Conservation (phyloP, 2,113 vertebrate species). For the Hoplias malabaricus region DNA sequence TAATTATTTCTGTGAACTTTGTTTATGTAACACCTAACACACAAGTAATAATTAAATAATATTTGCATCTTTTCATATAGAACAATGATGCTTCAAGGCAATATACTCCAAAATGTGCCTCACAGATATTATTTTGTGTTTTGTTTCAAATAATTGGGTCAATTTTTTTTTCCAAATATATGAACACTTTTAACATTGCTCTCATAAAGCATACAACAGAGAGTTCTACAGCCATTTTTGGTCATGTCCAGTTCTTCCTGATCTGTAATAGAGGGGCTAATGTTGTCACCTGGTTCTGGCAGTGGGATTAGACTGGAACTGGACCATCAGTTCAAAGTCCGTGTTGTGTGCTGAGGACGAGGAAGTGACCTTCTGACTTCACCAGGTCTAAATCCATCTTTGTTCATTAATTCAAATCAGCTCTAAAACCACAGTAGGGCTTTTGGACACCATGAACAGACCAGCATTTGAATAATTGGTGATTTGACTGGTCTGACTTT, state of each 20-base stretch:
- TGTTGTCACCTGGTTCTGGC: background rate
- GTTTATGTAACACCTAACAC: too few relatives aligned
- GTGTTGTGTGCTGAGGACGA: slow-evolving; percentile 25
- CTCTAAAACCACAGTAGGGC: slow-evolving; percentile 22
- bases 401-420: slow-evolving; percentile 56
- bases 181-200: background rate
- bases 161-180: too few relatives aligned
- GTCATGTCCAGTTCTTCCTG: background rate
- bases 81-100: too few relatives aligned
- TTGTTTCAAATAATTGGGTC: too few relatives aligned
- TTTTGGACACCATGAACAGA: background rate
- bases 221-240: background rate
- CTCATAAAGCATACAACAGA: background rate
- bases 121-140: too few relatives aligned
- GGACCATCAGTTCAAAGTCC: background rate
- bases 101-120: too few relatives aligned
- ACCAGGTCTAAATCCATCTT: slow-evolving; percentile 44
- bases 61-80: too few relatives aligned
- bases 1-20: too few relatives aligned
- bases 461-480: slow-evolving; percentile 52
- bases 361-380: slow-evolving; percentile 50
- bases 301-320: slow-evolving; percentile 6
- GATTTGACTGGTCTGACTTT: slow-evolving; percentile 19
- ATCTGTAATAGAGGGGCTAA: background rate
- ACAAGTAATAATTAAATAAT: too few relatives aligned